Conservation (phyloP, 1,140 invertebrate genomes). For the Dinoponera quadriceps region DNA sequence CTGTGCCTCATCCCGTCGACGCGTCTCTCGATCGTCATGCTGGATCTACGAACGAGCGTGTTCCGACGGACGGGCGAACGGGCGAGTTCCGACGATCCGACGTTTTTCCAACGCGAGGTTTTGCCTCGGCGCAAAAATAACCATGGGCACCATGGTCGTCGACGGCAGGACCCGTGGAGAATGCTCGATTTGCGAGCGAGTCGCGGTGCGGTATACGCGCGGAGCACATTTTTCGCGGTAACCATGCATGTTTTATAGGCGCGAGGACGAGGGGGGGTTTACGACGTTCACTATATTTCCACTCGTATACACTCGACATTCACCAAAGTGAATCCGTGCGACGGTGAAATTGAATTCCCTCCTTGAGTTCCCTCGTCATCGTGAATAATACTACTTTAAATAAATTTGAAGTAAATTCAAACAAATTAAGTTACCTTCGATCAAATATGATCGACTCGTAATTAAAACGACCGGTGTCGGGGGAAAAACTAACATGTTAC, state of each 20-base stretch:
- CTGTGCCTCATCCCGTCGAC: slow-evolving; percentile 77
- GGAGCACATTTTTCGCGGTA: slow-evolving; percentile 1
- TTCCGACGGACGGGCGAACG: too few species aligned
- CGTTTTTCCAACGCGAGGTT: neutral
- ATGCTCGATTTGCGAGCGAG: slow-evolving; percentile 7
- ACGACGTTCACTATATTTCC: slow-evolving; percentile 48
- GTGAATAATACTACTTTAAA: neutral
- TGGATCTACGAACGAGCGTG: neutral
- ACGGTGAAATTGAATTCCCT: neutral
- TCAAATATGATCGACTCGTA: too few species aligned
- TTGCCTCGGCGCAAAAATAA: slow-evolving; percentile 25
- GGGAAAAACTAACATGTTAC: too few species aligned
- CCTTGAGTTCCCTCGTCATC: neutral
- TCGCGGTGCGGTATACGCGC: slow-evolving; percentile 21
- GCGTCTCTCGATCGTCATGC: slow-evolving; percentile 71
- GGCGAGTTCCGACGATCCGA: neutral
- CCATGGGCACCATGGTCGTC: neutral
- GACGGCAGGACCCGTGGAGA: neutral
- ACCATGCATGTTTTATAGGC: slow-evolving; percentile 37
- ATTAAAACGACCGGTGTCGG: too few species aligned
- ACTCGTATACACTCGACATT: slow-evolving; percentile 19
- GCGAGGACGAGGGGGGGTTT: slow-evolving; percentile 17
- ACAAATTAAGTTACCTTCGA: too few species aligned
- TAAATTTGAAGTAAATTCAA: neutral
- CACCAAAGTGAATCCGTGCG: slow-evolving; percentile 3